Conservation (phyloP, 1,140 invertebrate genomes). For the Ericerus pela region DNA sequence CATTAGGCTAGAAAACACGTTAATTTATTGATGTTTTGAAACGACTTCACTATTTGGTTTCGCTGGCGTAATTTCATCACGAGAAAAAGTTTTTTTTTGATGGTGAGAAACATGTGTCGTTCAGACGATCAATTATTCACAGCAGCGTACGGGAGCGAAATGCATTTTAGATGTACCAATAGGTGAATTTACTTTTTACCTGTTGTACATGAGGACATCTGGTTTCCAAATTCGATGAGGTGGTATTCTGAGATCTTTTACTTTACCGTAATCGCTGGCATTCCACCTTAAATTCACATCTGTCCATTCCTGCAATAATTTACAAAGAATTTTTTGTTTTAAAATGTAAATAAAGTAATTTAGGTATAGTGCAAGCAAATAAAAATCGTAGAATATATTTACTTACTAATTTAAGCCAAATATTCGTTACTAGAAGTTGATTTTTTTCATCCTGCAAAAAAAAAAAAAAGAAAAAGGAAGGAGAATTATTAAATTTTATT, state of each 20-base stretch:
- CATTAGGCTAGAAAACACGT: too few species aligned
- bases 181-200: too few species aligned
- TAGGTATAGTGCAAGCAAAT: too few species aligned
- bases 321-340: not conserved
- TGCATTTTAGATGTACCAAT: too few species aligned
- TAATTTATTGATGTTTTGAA: too few species aligned
- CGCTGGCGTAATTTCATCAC: too few species aligned
- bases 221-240: constrained; percentile 96
- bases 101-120: too few species aligned
- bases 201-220: constrained; percentile 99
- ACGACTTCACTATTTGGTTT: too few species aligned
- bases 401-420: constrained; percentile 78
- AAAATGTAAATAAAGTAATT: not conserved
- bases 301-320: constrained; percentile 77
- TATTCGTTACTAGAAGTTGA: constrained; percentile 81
- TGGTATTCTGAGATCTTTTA: constrained; percentile 90
- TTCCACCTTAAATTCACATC: constrained; percentile 98
- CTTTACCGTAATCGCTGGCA: constrained; percentile 84
- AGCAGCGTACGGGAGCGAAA: too few species aligned
- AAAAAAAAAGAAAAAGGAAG: not conserved
- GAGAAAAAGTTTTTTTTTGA: too few species aligned
- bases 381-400: not conserved
- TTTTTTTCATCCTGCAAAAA: constrained; percentile 70
- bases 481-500: not conserved
- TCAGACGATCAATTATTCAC: too few species aligned